Conservation (phyloP, 1,140 invertebrate species). For the Hermetia illucens region DNA sequence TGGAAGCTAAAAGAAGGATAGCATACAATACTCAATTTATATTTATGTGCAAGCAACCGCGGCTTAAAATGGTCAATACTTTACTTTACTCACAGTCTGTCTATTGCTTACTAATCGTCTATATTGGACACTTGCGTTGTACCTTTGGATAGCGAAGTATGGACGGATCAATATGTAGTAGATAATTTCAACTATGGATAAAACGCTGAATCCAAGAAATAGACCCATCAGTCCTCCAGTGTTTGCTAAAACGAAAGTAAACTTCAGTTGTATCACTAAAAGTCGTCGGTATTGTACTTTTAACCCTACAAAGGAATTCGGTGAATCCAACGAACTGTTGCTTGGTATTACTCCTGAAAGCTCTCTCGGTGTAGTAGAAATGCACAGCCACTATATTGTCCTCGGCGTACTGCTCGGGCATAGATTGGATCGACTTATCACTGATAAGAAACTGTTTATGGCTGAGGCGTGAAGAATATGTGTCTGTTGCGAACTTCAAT, state of each 20-base stretch:
- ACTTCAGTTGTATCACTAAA: no score
- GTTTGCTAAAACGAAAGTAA: constrained; percentile 43
- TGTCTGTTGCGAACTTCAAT: constrained; percentile 38
- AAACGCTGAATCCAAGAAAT: constrained; percentile 58
- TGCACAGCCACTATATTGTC: constrained; percentile 63
- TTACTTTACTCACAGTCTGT: no score
- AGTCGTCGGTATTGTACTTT: no score
- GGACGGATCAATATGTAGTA: constrained; percentile 45
- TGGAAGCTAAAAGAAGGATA: no score
- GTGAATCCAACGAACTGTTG: constrained; percentile 62
- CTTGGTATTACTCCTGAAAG: constrained; percentile 53
- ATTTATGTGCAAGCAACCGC: no score
- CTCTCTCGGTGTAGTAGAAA: constrained; percentile 51
- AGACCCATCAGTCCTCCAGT: constrained; percentile 55
- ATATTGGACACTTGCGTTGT: no score
- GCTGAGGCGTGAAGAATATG: constrained; percentile 30
- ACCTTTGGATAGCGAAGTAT: constrained; percentile 19
- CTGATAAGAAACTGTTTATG: no score
- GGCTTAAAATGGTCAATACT: no score
- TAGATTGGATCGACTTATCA: no score
- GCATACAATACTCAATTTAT: no score
- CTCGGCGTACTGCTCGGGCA: no score
- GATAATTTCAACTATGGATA: constrained; percentile 51
- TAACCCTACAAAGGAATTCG: constrained; percentile 65
- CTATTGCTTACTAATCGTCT: no score